Conservation (phyloP, 2,888 invertebrate species). For the Tortrix viridana region DNA sequence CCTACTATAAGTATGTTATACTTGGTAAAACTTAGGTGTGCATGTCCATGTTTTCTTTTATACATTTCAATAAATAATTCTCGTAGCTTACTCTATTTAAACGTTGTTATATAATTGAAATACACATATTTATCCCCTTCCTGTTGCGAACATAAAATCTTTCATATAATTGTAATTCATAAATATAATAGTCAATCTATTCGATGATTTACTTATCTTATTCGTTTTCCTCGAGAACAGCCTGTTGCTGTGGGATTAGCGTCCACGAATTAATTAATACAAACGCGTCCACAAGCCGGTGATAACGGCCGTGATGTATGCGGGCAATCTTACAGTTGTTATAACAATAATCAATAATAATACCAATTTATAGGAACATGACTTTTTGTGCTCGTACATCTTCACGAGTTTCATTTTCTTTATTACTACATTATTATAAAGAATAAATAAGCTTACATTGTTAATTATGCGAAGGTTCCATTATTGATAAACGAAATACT, state of each 20-base stretch:
- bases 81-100: too few species aligned
- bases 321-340: slow-evolving; percentile 28
- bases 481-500: neutral
- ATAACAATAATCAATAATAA: slow-evolving; percentile 13
- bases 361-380: neutral
- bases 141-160: slow-evolving; percentile 35
- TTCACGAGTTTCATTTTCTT: neutral
- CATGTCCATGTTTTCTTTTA: slow-evolving; percentile 12
- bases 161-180: too few species aligned
- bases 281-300: slow-evolving; percentile 47
- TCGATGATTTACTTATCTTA: slow-evolving; percentile 66
- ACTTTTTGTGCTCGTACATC: too few species aligned
- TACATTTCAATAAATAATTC: too few species aligned
- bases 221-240: slow-evolving; percentile 69
- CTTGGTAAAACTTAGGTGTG: neutral
- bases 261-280: slow-evolving; percentile 54
- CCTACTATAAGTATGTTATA: too few species aligned
- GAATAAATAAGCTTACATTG: neutral
- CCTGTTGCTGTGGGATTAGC: slow-evolving; percentile 67
- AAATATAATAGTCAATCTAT: too few species aligned
- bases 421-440: neutral
- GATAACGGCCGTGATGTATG: slow-evolving; percentile 38
- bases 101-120: slow-evolving; percentile 9
- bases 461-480: slow-evolving; percentile 8
- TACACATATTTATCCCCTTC: neutral